Evolutionary conservation across 2,888 invertebrate genomes (phyloP), one percentile per base, ranked within the genome.

Genomic region (Apoda limacodes): DNA sequence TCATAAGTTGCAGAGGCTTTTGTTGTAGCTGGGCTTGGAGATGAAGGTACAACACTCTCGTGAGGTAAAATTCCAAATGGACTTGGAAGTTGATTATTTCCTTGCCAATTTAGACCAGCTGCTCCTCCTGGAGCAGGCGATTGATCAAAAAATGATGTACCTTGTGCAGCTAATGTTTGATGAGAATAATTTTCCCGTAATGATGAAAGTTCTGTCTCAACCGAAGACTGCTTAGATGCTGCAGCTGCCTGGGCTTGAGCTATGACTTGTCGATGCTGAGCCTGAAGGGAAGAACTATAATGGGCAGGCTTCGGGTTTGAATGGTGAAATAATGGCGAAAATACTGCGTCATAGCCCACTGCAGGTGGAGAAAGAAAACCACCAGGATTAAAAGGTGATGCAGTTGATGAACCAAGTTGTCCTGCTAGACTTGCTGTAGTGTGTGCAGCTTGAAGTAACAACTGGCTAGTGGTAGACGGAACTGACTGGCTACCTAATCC

Each of bases 311-410:
- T 89, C 7, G 88, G 84, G 45, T 86, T 87, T 30, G 88, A 86
- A 78, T 89, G 90, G 64, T 92, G 92, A 69, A 92, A 92, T 40
- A 92, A 70, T 39, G 92, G 92, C 45, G 89, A 87, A 60, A 93
- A 92, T 34, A 92, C 90, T 47, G 88, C 85, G 63, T 92, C 92
- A 67, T 92, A 93, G 48, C 87, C 87, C 37, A 90, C 90, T 21
- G 89, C 84, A 35, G 89, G 86, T 26, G 89, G 88, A 25, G 90
- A 87, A 23, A 92, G 72, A 60, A 91, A 91, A 44, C 88, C 86
- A 46, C 87, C 87, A 26, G 89, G 86, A 58, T 85, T 86, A 55
- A 86, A 86, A 1, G 85, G 84, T 35, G 88, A 85, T 37, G 87
- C 85, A 31, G 84, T 81, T 36, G 85, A 81, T 43, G 82, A 76